phyloP scores from a whole-genome alignment of 2,888 invertebrate genomes.

The Philaethria dido region DNA sequence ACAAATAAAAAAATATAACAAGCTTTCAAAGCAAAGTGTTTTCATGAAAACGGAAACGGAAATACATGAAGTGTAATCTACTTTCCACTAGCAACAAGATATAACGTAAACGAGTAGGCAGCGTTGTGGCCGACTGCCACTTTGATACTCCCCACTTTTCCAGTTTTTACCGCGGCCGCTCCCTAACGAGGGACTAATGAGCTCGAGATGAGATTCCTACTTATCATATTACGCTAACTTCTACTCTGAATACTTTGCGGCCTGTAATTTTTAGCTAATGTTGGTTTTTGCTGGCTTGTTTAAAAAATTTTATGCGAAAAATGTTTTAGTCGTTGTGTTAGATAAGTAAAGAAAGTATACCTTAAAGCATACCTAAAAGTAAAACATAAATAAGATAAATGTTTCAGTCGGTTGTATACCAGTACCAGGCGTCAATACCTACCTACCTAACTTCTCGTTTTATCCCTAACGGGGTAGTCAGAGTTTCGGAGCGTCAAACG shows the following conservation, averaged over 20 bases:
- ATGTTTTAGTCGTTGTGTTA: not conserved
- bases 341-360: not conserved
- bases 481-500: too few relatives aligned
- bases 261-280: conserved; percentile 34
- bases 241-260: conserved; percentile 21
- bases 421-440: too few relatives aligned
- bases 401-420: too few relatives aligned
- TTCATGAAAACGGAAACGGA: not conserved
- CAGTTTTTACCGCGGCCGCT: conserved; percentile 25
- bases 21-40: not conserved
- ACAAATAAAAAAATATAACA: too few relatives aligned
- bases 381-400: too few relatives aligned
- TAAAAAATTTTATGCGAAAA: not conserved
- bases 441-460: too few relatives aligned
- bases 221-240: conserved; percentile 43
- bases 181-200: conserved; percentile 44
- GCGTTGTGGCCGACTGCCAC: not conserved
- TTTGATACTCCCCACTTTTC: conserved; percentile 23
- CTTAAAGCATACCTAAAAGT: too few relatives aligned
- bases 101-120: not conserved
- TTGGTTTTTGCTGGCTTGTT: conserved; percentile 12
- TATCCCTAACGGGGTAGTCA: too few relatives aligned
- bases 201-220: conserved; percentile 44
- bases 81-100: not conserved
- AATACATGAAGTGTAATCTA: not conserved